Evolutionary conservation across 2,113 vertebrate species (phyloP).

Genomic region (Pteruthius melanotis): DNA sequence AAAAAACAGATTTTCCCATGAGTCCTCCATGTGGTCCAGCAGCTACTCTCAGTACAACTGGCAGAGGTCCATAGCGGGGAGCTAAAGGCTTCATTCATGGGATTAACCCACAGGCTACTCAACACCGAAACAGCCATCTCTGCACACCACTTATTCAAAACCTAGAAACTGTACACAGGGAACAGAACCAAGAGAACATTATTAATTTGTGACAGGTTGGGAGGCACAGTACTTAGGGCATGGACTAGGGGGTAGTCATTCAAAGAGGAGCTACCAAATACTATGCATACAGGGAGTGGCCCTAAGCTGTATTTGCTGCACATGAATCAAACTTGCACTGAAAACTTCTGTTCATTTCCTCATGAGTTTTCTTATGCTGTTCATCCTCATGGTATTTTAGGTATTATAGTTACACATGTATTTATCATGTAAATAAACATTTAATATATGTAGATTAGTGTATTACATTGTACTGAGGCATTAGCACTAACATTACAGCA

Average conservation of each 20-base stretch:
- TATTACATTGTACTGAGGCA: background rate
- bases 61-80: background rate
- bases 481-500: background rate
- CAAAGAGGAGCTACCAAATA: background rate
- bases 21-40: background rate
- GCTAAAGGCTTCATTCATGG: background rate
- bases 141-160: background rate
- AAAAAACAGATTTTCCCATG: background rate
- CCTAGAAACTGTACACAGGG: background rate
- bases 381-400: conserved; percentile 35
- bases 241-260: background rate
- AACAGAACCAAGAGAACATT: background rate
- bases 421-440: conserved; percentile 11
- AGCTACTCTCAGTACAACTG: background rate
- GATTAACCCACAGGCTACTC: background rate
- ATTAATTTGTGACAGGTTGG: background rate
- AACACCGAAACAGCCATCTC: background rate
- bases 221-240: background rate
- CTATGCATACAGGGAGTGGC: conserved; percentile 10
- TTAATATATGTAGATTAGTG: background rate
- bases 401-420: conserved; percentile 22
- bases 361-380: conserved; percentile 3
- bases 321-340: conserved; percentile 6
- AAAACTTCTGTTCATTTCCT: conserved; percentile 29
- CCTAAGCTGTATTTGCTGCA: background rate